Percentiles rank a stretch among this genome's conserved stretches.
Evolutionary conservation across 1,140 invertebrate genomes (phyloP).

Genomic region (Scaptomyza pallida): DNA sequence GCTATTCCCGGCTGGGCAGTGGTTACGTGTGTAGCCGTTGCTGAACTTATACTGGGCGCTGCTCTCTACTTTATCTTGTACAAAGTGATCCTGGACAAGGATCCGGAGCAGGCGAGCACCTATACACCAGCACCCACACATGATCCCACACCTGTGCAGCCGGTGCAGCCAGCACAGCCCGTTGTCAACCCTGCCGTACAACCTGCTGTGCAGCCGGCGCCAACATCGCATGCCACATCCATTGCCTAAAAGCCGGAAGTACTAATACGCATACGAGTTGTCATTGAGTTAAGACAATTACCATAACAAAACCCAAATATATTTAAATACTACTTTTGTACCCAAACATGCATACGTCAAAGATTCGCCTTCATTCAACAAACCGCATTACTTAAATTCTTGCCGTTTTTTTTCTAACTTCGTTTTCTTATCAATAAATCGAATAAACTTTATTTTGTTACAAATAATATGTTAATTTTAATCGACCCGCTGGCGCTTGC

Average conservation of each 20-base stretch:
- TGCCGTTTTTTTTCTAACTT: conserved; percentile 48
- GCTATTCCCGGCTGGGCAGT: conserved; percentile 90
- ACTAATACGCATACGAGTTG: background rate
- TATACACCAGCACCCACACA: conserved; percentile 69
- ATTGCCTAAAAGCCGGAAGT: conserved; percentile 51
- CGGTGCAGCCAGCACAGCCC: conserved; percentile 15
- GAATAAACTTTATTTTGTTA: conserved; percentile 60
- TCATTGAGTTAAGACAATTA: conserved; percentile 3
- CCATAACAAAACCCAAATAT: conserved; percentile 8
- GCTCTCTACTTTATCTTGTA: conserved; percentile 88
- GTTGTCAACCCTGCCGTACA: conserved; percentile 19
- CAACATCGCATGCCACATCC: conserved; percentile 59
- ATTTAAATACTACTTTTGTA: background rate
- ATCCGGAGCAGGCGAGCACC: conserved; percentile 63
- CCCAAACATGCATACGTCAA: background rate
- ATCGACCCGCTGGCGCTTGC: conserved; percentile 5
- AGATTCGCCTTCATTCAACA: background rate
- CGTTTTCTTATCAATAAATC: conserved; percentile 50
- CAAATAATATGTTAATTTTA: conserved; percentile 45
- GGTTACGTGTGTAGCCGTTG: conserved; percentile 87
- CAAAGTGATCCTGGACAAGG: conserved; percentile 86
- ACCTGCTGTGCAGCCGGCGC: conserved; percentile 27
- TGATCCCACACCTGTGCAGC: conserved; percentile 28
- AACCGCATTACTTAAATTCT: conserved; percentile 13
- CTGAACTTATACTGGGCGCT: conserved; percentile 87